Evolutionary conservation across 2,888 invertebrate species (phyloP), one percentile per base, ranked within the genome.

Genomic region (Dynastes tityus): DNA sequence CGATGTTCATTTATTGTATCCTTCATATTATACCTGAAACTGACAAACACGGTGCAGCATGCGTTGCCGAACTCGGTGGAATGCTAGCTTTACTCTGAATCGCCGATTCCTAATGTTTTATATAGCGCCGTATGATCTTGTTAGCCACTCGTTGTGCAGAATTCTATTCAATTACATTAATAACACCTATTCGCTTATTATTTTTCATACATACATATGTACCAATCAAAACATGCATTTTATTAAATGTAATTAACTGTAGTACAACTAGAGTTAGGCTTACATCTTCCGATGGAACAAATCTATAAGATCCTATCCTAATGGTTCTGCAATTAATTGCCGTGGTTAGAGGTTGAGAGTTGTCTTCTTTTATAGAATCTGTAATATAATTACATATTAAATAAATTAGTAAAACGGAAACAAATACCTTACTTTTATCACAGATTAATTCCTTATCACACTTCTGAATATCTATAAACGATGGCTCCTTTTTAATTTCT

Each of bases 261-360:
- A 45, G 8, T 45, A 45, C 22, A 22, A 22, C 22, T 11, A 8
- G n/a, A 61, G 8, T 29, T 22, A 61, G 16, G 6, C 91, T 86
- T 88, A 96, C 94, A 88, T 93, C 92, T 86, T 95, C 94, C 80
- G 91, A 91, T 37, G 96, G 94, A 82, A 93, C 91, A 85, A 94
- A 95, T 89, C 94, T 94, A 87, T 96, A 95, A 16, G 96, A 95
- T 55, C 97, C 97, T 86, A 97, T 94, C 81, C 97, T 91, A 77
- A 97, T 93, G 27, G 95, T 94, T 82, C 95, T 91, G 87, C 96
- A 96, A 79, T 82, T 79, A 27, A 88, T 75, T 2, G 82, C 78
- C 27, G 82, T 80, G 58, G 61, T 65, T 27, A 77, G 37, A 27
- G 75, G 61, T 63, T 51, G 75, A 45, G 55, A 40, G 2, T 76